A percentile compares a stretch with the other conserved stretches of the same genome.
These are phyloP conservation scores for Odontomyia ornata DNA, from an alignment of 2,888 invertebrate genomes.

Conservation along the genomic window DNA sequence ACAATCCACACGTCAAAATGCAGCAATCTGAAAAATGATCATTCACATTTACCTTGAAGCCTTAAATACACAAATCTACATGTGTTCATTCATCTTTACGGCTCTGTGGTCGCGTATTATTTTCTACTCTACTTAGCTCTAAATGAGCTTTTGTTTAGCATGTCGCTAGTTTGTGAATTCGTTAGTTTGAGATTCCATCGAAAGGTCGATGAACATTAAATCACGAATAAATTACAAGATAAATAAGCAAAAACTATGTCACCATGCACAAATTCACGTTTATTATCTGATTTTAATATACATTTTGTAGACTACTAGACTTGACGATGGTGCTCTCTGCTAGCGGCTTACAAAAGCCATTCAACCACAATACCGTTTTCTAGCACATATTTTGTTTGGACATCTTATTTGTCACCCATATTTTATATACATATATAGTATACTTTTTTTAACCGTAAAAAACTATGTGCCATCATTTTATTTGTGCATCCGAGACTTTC, in stretches of 20 bases:
- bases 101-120: neutral
- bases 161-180: neutral
- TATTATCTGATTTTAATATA: neutral
- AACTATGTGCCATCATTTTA: neutral
- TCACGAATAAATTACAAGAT: neutral
- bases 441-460: neutral
- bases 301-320: neutral
- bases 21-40: too few species aligned
- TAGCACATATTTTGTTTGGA: neutral
- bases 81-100: neutral
- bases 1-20: too few species aligned
- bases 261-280: neutral
- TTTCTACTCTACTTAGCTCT: constrained; percentile 5
- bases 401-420: neutral
- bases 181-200: neutral
- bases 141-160: neutral
- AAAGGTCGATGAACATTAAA: constrained; percentile 1
- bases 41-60: neutral
- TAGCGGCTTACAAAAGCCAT: neutral
- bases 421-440: too few species aligned
- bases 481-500: constrained; percentile 1
- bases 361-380: neutral
- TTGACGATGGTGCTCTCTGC: neutral
- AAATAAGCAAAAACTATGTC: constrained; percentile 9
- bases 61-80: neutral